Evolutionary conservation across 2,113 vertebrate genomes (phyloP), one percentile per base, ranked within the genome.

Genomic region (Perca flavescens): DNA sequence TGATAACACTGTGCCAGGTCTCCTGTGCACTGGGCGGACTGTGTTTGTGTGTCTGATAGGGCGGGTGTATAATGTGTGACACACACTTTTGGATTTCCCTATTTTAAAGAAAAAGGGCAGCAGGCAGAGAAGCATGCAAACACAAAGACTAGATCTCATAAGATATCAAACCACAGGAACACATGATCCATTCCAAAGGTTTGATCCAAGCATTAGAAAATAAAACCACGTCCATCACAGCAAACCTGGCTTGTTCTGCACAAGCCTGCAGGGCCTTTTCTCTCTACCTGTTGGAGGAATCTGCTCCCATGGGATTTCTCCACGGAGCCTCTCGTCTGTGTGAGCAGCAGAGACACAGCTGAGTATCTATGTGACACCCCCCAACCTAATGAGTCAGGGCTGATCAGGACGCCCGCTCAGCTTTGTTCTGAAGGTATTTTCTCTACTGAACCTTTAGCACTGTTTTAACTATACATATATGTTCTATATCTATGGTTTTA

Each of bases 291-390:
- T 88, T 96, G 92, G 96, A 95, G 89, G 96, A 95, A 94, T 97
- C 97, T 97, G 96, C 96, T 96, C 92, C 95, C 95, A 95, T 96
- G 91, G 96, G 96, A 95, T 95, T 97, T 97, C 96, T 97, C 97
- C 97, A 97, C 7, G 96, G 95, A 95, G 96, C 96, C 94, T 97
- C 97, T 94, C 96, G 95, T 97, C 97, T 97, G 97, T 47, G 96
- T 96, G 95, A 95, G 96, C 95, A 96, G 95, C 95, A 96, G 95
- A 96, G 94, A 96, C 90, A 97, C 28, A 75, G 76, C 66, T 52
- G 50, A 9, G 15, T 5, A 63, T 61, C 63, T 49, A 4, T 40
- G 12, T 31, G 52, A 43, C 40, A 11, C 40, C 40, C 40, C 9
- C 54, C 61, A 21, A 56, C n/a, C 62, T 31, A 3, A 57, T 43